Evolutionary conservation across 2,113 vertebrate species (phyloP).

Genomic region (Laticauda colubrina): DNA sequence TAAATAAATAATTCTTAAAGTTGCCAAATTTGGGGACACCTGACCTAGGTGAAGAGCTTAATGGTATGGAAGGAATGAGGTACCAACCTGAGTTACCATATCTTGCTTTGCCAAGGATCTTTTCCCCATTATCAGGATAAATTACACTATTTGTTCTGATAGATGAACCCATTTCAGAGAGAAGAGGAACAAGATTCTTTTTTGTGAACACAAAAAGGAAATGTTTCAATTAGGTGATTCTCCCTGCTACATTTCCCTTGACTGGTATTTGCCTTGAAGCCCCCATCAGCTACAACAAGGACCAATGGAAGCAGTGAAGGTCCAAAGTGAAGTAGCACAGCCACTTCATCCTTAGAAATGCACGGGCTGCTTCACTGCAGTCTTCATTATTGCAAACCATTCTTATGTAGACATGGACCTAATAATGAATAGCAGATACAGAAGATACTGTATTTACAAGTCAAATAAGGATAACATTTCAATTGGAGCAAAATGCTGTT

Average conservation of each 20-base stretch:
- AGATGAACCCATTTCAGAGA: background rate
- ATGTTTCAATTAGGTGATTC: background rate
- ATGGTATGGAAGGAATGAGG: background rate
- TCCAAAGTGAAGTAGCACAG: background rate
- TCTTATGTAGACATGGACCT: background rate
- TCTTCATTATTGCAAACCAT: background rate
- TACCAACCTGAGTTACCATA: background rate
- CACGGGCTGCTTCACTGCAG: background rate
- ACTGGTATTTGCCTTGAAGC: background rate
- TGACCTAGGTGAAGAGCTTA: background rate
- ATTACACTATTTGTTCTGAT: background rate
- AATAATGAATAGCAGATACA: background rate
- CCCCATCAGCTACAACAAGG: background rate
- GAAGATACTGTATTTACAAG: background rate
- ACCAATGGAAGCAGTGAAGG: background rate
- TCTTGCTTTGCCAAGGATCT: background rate
- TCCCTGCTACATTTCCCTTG: background rate
- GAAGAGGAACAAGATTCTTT: background rate
- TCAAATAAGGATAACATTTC: background rate
- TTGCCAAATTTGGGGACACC: too few species aligned
- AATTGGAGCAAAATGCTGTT: background rate
- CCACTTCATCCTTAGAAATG: background rate
- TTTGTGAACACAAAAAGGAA: background rate
- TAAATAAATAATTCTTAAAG: too few species aligned
- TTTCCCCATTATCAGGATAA: background rate